Percentiles rank a stretch among this genome's conserved stretches.
Evolutionary conservation across 2,888 invertebrate genomes (phyloP).

Genomic region (Teleogryllus oceanicus): DNA sequence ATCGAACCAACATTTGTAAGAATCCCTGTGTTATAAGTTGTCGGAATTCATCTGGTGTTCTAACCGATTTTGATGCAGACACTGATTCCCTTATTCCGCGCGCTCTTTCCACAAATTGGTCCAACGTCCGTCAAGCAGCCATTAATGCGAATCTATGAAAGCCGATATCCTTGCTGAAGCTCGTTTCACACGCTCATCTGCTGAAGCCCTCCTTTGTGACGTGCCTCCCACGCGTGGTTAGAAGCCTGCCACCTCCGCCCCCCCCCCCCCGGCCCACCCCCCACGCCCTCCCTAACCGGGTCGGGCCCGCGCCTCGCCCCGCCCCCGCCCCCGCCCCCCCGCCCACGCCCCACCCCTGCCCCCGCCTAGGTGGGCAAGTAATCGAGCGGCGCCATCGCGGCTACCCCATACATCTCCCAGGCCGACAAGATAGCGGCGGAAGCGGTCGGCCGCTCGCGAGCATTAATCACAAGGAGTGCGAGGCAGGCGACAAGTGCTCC

Average conservation of each 20-base stretch:
- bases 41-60: no score
- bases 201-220: no score
- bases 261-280: neutral
- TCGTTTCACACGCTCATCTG: no score
- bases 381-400: slow-evolving; percentile 7
- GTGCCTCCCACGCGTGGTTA: no score
- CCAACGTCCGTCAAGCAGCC: no score
- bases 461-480: slow-evolving; percentile 27
- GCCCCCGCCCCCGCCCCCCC: neutral
- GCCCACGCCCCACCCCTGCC: neutral
- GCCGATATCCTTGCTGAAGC: no score
- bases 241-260: neutral
- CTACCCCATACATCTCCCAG: neutral
- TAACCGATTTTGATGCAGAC: no score
- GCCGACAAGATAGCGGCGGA: slow-evolving; percentile 9
- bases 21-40: no score
- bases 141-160: no score
- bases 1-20: no score
- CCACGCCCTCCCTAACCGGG: neutral
- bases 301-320: neutral
- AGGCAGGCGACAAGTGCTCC: slow-evolving; percentile 27
- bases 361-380: neutral
- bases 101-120: no score
- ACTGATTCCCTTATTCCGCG: no score
- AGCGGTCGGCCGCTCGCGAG: neutral